phyloP scores from a whole-genome alignment of 2,113 vertebrate species.

The Oryzias celebensis region DNA sequence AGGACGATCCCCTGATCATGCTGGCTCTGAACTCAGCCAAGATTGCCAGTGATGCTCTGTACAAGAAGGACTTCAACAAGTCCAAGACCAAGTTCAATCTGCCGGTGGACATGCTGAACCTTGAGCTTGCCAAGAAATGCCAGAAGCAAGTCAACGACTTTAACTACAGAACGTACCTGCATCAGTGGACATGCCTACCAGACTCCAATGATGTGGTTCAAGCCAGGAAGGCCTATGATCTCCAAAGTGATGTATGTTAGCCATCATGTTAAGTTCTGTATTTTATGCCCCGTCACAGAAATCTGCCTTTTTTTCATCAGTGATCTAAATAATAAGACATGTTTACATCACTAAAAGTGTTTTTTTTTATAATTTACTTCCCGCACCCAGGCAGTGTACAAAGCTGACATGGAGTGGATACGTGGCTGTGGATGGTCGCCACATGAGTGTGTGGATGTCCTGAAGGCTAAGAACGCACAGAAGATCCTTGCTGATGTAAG shows the following conservation, averaged over 20 bases:
- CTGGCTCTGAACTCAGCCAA: slow-evolving; percentile 84
- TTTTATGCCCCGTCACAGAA: not conserved
- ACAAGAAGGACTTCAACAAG: slow-evolving; percentile 90
- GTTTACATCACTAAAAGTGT: not conserved
- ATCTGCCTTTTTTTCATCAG: too few species aligned
- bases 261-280: not conserved
- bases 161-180: slow-evolving; percentile 83
- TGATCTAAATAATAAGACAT: not conserved
- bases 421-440: slow-evolving; percentile 95
- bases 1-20: slow-evolving; percentile 87
- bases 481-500: slow-evolving; percentile 80
- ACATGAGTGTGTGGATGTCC: slow-evolving; percentile 81
- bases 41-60: slow-evolving; percentile 88
- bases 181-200: slow-evolving; percentile 87
- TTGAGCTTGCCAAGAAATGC: slow-evolving; percentile 87
- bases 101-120: slow-evolving; percentile 85
- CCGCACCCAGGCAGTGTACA: slow-evolving; percentile 86
- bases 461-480: slow-evolving; percentile 90
- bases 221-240: slow-evolving; percentile 84
- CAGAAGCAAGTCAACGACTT: slow-evolving; percentile 85
- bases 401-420: slow-evolving; percentile 91
- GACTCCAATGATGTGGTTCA: slow-evolving; percentile 87
- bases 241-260: slow-evolving; percentile 83
- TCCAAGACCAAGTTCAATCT: slow-evolving; percentile 85
- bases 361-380: slow-evolving; percentile 2